Percentiles rank a stretch among this genome's conserved stretches.
Evolutionary conservation across 2,888 invertebrate species (phyloP).

Genomic region (Gordius sp.): DNA sequence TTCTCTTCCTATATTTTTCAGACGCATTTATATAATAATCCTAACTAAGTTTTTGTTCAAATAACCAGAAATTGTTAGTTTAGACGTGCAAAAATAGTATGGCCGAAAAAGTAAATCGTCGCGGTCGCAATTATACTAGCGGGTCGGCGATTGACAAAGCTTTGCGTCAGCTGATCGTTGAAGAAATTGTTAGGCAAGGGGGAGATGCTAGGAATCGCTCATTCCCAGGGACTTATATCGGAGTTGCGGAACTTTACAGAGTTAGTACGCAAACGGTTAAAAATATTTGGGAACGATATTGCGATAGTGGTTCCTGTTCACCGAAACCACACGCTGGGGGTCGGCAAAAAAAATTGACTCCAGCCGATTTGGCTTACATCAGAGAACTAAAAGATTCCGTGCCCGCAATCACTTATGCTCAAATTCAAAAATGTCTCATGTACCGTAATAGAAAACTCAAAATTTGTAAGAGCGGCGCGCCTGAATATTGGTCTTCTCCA

Average conservation of each 20-base stretch:
- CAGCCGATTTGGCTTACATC: conserved; percentile 6
- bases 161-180: neutral
- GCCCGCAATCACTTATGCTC: conserved; percentile 9
- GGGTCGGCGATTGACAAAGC: conserved; percentile 13
- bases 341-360: conserved; percentile 6
- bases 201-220: neutral
- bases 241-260: neutral
- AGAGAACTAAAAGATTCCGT: neutral
- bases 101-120: conserved; percentile 10
- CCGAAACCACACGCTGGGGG: conserved; percentile 15
- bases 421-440: conserved; percentile 15
- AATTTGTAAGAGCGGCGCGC: too few relatives aligned
- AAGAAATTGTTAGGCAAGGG: conserved; percentile 5
- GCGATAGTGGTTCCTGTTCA: conserved; percentile 15
- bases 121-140: conserved; percentile 12
- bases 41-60: too few relatives aligned
- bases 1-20: too few relatives aligned
- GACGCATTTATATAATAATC: too few relatives aligned
- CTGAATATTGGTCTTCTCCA: too few relatives aligned
- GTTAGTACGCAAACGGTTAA: conserved; percentile 15
- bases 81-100: too few relatives aligned
- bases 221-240: conserved; percentile 12
- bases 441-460: neutral
- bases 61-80: too few relatives aligned
- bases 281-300: conserved; percentile 15